phyloP scores from a whole-genome alignment of 2,797 vertebrate species.

The Macropodus opercularis region DNA sequence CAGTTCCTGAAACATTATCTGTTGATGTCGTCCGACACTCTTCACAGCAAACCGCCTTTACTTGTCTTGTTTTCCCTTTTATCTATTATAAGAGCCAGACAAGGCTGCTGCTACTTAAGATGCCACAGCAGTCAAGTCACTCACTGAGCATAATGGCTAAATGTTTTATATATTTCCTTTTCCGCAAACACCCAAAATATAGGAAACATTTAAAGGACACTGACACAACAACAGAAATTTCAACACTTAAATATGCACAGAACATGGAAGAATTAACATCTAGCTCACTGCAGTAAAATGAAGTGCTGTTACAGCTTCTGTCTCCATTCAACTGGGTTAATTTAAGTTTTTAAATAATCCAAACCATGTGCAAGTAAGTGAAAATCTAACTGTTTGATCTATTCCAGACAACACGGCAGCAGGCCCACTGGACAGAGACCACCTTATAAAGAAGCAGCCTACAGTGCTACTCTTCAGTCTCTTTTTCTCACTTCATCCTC shows the following conservation, averaged over 20 bases:
- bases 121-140: not conserved
- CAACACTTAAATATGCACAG: slow-evolving; percentile 16
- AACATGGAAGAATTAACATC: slow-evolving; percentile 4
- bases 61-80: too few relatives aligned
- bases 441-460: slow-evolving; percentile 14
- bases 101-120: not conserved
- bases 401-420: slow-evolving; percentile 9
- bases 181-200: not conserved
- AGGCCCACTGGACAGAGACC: slow-evolving; percentile 2
- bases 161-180: slow-evolving; percentile 2
- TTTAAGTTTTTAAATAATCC: not conserved
- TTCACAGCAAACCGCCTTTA: too few relatives aligned
- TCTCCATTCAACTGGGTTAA: not conserved
- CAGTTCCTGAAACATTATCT: too few relatives aligned
- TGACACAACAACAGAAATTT: slow-evolving; percentile 1
- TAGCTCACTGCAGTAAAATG: slow-evolving; percentile 15
- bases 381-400: slow-evolving; percentile 1
- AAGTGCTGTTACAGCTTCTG: slow-evolving; percentile 16
- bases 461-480: not conserved
- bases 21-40: too few relatives aligned
- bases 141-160: not conserved
- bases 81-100: not conserved
- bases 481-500: not conserved
- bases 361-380: not conserved
- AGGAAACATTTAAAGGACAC: slow-evolving; percentile 1